Percentiles rank a stretch among this genome's conserved stretches.
phyloP scores from a whole-genome alignment of 92 coral and sea anemone genomes.

The Parazoanthus atlanticus region DNA sequence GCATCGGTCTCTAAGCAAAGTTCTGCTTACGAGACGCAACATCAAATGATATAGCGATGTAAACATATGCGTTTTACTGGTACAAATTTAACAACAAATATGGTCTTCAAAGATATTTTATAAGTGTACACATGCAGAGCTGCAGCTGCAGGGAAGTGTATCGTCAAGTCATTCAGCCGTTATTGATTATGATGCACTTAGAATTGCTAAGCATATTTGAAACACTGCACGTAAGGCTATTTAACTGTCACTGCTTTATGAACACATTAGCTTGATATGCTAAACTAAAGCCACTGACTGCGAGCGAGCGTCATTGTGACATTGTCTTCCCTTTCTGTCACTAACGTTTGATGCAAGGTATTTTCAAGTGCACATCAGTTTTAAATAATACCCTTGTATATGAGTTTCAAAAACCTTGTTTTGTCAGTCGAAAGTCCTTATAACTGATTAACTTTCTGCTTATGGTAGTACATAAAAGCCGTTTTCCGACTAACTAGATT shows the following conservation, averaged over 20 bases:
- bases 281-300: background rate
- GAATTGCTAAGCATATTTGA: too few relatives aligned
- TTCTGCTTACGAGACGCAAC: too few relatives aligned
- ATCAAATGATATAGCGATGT: too few relatives aligned
- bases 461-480: too few relatives aligned
- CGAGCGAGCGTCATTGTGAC: too few relatives aligned
- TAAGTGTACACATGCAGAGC: background rate
- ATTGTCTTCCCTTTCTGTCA: background rate
- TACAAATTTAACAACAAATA: too few relatives aligned
- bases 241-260: background rate
- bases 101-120: background rate
- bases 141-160: background rate
- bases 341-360: background rate
- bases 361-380: background rate
- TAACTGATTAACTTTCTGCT: background rate
- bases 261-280: background rate
- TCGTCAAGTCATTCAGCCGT: background rate
- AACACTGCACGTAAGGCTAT: background rate
- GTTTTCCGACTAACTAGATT: too few relatives aligned
- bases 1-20: background rate
- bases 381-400: background rate
- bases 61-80: too few relatives aligned
- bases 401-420: background rate
- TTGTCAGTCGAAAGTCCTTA: background rate
- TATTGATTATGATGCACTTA: too few relatives aligned